A percentile compares a stretch with the other conserved stretches of the same genome.
These are phyloP conservation scores for Hippocampus comes DNA, from an alignment of 2,113 vertebrate genomes.

Conservation along the genomic window DNA sequence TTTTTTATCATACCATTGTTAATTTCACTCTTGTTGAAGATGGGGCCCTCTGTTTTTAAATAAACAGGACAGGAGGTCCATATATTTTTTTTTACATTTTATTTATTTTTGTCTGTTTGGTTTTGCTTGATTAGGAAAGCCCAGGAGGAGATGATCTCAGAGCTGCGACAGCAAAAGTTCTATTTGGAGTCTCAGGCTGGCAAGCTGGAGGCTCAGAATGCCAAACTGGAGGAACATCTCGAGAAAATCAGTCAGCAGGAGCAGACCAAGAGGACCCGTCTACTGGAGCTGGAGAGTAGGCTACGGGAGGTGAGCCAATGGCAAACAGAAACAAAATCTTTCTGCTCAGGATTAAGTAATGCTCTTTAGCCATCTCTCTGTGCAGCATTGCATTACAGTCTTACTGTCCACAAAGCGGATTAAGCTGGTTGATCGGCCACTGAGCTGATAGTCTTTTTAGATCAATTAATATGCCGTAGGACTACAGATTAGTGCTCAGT, in stretches of 20 bases:
- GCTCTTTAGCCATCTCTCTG: slow-evolving; percentile 34
- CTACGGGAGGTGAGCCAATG: slow-evolving; percentile 65
- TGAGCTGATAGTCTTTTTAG: slow-evolving; percentile 34
- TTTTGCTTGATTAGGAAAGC: slow-evolving; percentile 83
- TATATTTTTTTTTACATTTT: neutral
- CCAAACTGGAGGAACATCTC: slow-evolving; percentile 93
- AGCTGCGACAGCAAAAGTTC: slow-evolving; percentile 97
- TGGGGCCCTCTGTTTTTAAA: neutral
- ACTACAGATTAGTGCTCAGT: neutral
- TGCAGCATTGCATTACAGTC: slow-evolving; percentile 30
- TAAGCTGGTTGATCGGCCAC: slow-evolving; percentile 42
- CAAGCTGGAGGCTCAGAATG: slow-evolving; percentile 94
- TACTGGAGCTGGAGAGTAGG: slow-evolving; percentile 89
- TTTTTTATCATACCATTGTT: neutral
- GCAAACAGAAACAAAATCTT: slow-evolving; percentile 28
- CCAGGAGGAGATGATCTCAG: slow-evolving; percentile 99
- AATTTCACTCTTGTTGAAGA: neutral
- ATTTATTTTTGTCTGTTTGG: slow-evolving; percentile 26
- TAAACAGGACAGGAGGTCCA: neutral
- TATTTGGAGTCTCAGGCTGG: slow-evolving; percentile 98
- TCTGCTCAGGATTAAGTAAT: slow-evolving; percentile 39
- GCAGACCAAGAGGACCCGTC: slow-evolving; percentile 87
- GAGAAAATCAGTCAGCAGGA: slow-evolving; percentile 96
- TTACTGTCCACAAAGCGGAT: slow-evolving; percentile 41
- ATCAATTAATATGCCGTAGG: slow-evolving; percentile 8